These are phyloP conservation scores for Camponotus pennsylvanicus DNA, from an alignment of 1,140 invertebrate genomes.

Conservation along the genomic window DNA sequence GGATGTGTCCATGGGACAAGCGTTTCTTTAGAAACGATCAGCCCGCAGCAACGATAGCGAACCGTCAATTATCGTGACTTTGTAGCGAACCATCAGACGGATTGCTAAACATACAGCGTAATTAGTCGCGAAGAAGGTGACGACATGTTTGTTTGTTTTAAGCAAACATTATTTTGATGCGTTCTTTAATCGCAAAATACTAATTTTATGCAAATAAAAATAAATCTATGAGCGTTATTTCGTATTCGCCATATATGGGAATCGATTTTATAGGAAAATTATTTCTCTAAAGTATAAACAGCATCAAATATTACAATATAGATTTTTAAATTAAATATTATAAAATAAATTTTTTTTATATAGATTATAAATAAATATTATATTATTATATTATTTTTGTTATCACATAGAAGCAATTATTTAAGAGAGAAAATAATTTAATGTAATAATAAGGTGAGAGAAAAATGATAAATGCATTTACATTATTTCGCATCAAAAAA, in stretches of 20 bases:
- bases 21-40: not conserved
- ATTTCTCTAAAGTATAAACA: not conserved
- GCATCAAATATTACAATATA: not conserved
- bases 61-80: slow-evolving; percentile 51
- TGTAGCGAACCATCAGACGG: not conserved
- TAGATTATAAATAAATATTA: too few relatives aligned
- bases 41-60: not conserved
- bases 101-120: slow-evolving; percentile 19
- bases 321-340: not conserved
- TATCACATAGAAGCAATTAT: not conserved
- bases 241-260: not conserved
- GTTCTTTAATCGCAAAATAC: not conserved
- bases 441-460: not conserved
- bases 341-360: too few relatives aligned
- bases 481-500: not conserved
- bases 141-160: slow-evolving; percentile 1
- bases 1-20: not conserved
- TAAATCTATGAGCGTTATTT: slow-evolving; percentile 1
- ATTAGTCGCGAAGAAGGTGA: slow-evolving; percentile 29
- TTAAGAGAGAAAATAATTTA: slow-evolving; percentile 6
- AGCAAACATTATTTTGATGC: not conserved
- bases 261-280: not conserved
- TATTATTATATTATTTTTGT: not conserved
- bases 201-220: not conserved
- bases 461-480: not conserved